phyloP scores from a whole-genome alignment of 2,797 vertebrate genomes.

The Megalops cyprinoides region DNA sequence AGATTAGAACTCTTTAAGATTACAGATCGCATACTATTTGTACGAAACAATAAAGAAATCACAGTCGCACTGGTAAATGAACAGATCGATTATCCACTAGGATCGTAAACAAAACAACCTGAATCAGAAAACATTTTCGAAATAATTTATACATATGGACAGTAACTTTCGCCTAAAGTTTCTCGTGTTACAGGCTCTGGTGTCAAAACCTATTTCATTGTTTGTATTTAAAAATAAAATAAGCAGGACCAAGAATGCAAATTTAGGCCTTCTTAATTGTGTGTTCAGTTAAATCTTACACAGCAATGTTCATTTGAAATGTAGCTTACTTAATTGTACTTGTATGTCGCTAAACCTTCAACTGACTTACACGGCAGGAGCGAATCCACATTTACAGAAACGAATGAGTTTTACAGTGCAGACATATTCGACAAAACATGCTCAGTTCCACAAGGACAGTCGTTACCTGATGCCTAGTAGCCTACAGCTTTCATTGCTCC shows the following conservation, averaged over 20 bases:
- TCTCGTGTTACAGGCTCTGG: background rate
- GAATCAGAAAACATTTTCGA: background rate
- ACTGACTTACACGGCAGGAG: background rate
- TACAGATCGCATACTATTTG: background rate
- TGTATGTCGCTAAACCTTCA: background rate
- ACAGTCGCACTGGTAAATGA: background rate
- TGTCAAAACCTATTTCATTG: background rate
- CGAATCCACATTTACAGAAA: background rate
- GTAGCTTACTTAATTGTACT: no score
- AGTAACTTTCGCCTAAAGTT: background rate
- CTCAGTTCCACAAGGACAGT: background rate
- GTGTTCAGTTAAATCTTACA: background rate
- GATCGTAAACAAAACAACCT: background rate
- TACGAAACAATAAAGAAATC: background rate
- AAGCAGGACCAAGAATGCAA: background rate
- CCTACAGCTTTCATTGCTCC: background rate
- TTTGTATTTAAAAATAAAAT: background rate
- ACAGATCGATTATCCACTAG: background rate
- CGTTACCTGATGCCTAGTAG: background rate
- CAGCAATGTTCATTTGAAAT: no score
- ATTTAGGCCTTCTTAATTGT: no score
- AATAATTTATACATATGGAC: background rate
- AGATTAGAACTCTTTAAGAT: background rate
- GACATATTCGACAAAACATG: background rate
- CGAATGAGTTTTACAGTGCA: background rate